Percentiles rank a stretch among this genome's conserved stretches.
These are phyloP conservation scores for Heterocephalus glaber DNA, from an alignment of 2,113 vertebrate species.

Conservation along the genomic window DNA sequence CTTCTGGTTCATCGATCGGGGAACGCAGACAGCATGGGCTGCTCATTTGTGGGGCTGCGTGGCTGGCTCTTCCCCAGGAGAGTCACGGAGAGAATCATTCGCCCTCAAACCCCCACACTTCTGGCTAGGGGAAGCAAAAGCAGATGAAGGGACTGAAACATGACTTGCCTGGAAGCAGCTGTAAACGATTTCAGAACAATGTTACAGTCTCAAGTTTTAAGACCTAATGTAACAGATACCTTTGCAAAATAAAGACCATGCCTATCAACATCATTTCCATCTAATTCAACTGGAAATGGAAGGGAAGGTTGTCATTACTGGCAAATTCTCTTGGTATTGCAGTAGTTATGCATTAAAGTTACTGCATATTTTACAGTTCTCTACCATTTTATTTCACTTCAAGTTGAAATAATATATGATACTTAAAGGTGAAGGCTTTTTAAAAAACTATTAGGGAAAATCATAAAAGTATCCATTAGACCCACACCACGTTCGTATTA, in stretches of 20 bases:
- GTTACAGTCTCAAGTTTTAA: background rate
- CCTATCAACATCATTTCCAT: background rate
- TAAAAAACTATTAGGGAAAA: background rate
- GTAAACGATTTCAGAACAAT: slow-evolving; percentile 37
- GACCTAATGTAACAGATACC: slow-evolving; percentile 48
- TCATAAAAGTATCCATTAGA: slow-evolving; percentile 7
- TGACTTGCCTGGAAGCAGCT: slow-evolving; percentile 39
- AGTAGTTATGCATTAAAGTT: background rate
- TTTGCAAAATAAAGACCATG: slow-evolving; percentile 49
- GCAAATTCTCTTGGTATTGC: background rate
- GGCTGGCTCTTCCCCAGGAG: slow-evolving; percentile 44
- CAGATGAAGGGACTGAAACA: slow-evolving; percentile 38
- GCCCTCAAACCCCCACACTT: background rate
- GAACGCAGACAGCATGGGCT: background rate
- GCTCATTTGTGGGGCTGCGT: slow-evolving; percentile 18
- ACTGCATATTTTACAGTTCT: slow-evolving; percentile 31
- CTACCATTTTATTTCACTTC: background rate
- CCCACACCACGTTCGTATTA: slow-evolving; percentile 10
- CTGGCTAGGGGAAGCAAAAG: background rate
- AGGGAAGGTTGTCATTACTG: background rate
- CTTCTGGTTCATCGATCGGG: slow-evolving; percentile 33
- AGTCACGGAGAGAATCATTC: background rate
- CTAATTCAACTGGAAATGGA: slow-evolving; percentile 44
- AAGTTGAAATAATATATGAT: background rate
- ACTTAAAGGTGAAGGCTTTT: background rate